Evolutionary conservation across 2,888 invertebrate species (phyloP), one percentile per base, ranked within the genome.

Genomic region (Beris morrisii): DNA sequence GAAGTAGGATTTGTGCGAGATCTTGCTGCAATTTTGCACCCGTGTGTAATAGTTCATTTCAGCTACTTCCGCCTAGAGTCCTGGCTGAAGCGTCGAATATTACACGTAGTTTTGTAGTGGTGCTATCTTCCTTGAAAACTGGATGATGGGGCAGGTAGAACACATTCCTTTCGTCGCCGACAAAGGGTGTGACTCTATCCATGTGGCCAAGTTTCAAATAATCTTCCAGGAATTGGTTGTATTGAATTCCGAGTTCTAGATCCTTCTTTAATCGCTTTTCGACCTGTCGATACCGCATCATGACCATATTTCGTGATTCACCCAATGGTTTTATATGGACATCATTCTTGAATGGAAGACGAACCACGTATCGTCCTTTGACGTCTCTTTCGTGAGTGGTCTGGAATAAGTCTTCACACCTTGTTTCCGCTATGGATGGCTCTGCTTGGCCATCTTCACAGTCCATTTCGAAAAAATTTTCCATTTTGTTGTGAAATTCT

Each of bases 111-210:
- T 67, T 67, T 22, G 52, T 67, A 5, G 64, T 28, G 4, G 22
- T 57, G 43, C 68, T 69, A 7, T 22, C 13, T 52, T 45, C 45
- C 48, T 61, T 65, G 5, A 71, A 43, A 2, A 72, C 70, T 4
- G 69, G 58, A 32, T 72, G 72, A 46, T 72, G 72, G n/a, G n/a
- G n/a, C n/a, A n/a, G n/a, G n/a, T n/a, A n/a, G n/a, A 70, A 72
- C 12, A 52, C 15, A 7, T 44, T 13, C 7, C 44, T 48, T 32
- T 53, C 50, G 2, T 13, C 22, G 28, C 56, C 59, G 46, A 43
- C 44, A 6, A 28, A 45, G 30, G 11, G 32, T 48, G 6, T 5
- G 11, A 15, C 43, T 38, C 53, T 28, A n/a, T 38, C 44, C 52
- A 58, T 58, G 44, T 65, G 65, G 12, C 53, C 30, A 22, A 65